These are phyloP conservation scores for Andrena bucephala DNA, from an alignment of 2,888 invertebrate genomes.

Conservation along the genomic window DNA sequence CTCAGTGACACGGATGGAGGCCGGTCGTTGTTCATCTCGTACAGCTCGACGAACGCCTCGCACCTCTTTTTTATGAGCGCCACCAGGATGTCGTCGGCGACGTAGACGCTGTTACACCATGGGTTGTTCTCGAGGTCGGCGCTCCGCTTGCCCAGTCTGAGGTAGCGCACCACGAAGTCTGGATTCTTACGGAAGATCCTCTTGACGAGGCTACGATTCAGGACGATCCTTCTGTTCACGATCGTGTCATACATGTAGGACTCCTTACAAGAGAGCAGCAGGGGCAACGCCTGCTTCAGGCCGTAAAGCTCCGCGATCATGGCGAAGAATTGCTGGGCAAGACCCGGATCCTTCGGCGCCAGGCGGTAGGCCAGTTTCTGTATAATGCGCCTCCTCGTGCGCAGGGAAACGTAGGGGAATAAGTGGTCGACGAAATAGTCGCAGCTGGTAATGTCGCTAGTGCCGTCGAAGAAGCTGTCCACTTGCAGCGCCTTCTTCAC, in stretches of 20 bases:
- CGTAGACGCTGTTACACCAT: not conserved
- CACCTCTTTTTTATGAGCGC: slow-evolving; percentile 73
- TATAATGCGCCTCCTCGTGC: slow-evolving; percentile 74
- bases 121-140: not conserved
- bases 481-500: slow-evolving; percentile 76
- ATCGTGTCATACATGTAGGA: slow-evolving; percentile 68
- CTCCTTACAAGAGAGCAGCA: slow-evolving; percentile 76
- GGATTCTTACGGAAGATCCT: slow-evolving; percentile 72
- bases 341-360: slow-evolving; percentile 25
- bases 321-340: slow-evolving; percentile 78
- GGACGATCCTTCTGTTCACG: slow-evolving; percentile 47
- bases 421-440: slow-evolving; percentile 74
- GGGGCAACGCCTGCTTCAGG: slow-evolving; percentile 67
- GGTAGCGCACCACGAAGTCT: slow-evolving; percentile 74
- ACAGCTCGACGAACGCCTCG: slow-evolving; percentile 70
- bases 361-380: slow-evolving; percentile 72
- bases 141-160: slow-evolving; percentile 65
- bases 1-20: slow-evolving; percentile 63
- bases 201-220: slow-evolving; percentile 55
- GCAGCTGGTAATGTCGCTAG: slow-evolving; percentile 67
- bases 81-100: slow-evolving; percentile 66
- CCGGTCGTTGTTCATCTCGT: slow-evolving; percentile 45
- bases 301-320: slow-evolving; percentile 67
- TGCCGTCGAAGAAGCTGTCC: slow-evolving; percentile 77
- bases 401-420: slow-evolving; percentile 74